These are phyloP conservation scores for Pristionchus maxplancki DNA, from an alignment of 2,888 invertebrate genomes.

Conservation along the genomic window DNA sequence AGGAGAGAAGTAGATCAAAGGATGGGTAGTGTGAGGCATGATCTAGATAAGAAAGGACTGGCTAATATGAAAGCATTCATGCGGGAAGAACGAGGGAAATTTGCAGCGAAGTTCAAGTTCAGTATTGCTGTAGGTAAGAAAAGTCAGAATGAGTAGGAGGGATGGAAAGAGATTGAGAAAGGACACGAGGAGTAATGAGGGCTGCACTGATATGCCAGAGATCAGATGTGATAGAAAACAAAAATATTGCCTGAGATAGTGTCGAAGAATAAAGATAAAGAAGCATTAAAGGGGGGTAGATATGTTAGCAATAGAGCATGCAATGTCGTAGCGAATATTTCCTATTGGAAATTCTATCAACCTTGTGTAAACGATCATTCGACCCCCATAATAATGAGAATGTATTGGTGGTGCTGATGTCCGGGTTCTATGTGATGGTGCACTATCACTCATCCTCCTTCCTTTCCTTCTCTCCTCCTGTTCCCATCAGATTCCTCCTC, in stretches of 20 bases:
- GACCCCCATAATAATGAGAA: too few species aligned
- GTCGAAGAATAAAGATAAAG: too few species aligned
- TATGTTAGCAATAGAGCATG: too few species aligned
- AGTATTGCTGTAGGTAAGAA: background rate
- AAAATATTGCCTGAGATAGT: too few species aligned
- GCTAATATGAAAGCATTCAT: background rate
- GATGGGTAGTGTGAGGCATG: background rate
- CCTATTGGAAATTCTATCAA: background rate
- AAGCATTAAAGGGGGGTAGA: too few species aligned
- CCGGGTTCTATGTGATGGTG: too few species aligned
- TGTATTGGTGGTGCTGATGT: too few species aligned
- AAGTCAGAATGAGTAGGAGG: background rate
- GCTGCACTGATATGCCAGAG: background rate
- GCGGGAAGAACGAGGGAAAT: background rate
- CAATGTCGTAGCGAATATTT: background rate
- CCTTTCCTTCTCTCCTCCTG: background rate
- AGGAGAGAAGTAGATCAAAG: background rate
- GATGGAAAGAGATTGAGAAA: background rate
- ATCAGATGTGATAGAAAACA: background rate
- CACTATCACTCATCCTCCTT: background rate
- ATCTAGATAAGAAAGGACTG: too few species aligned
- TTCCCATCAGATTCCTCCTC: slow-evolving; percentile 5
- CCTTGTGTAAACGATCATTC: too few species aligned
- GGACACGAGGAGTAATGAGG: background rate
- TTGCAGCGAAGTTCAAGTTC: background rate